Evolutionary conservation across 2,113 vertebrate species (phyloP).

Genomic region (Pygoscelis adeliae): DNA sequence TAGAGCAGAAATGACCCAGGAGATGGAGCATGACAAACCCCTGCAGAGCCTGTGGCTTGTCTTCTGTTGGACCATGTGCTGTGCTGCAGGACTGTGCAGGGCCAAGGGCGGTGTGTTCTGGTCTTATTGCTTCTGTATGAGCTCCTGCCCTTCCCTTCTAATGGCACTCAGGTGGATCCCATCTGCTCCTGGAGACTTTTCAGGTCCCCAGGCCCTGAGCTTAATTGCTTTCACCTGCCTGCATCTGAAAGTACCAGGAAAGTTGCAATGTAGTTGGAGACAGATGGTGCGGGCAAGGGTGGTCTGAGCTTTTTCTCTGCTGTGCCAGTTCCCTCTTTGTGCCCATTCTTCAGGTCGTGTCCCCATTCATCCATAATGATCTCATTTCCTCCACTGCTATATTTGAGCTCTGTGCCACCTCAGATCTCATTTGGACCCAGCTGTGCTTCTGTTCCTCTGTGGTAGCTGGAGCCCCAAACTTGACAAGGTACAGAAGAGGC

Average conservation of each 20-base stretch:
- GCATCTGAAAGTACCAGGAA: not conserved
- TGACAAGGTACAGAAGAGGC: not conserved
- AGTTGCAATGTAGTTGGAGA: not conserved
- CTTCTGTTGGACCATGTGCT: not conserved
- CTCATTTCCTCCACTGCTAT: not conserved
- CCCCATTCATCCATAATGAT: not conserved
- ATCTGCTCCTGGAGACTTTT: conserved; percentile 21
- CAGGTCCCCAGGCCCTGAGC: not conserved
- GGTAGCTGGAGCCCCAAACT: not conserved
- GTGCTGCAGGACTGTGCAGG: not conserved
- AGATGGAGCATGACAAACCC: not conserved
- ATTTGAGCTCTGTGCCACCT: not conserved
- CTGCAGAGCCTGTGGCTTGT: not conserved
- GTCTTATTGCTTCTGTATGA: fast-evolving
- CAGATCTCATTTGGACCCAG: not conserved
- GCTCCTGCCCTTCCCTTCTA: not conserved
- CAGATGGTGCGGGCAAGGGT: not conserved
- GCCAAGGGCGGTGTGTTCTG: not conserved
- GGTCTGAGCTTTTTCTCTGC: not conserved
- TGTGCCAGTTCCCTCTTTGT: not conserved
- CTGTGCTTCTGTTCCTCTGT: not conserved
- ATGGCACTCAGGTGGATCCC: not conserved
- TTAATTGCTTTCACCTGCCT: conserved; percentile 5
- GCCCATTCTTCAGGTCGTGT: not conserved
- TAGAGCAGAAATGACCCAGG: not conserved